A percentile compares a stretch with the other conserved stretches of the same genome.
Conservation (phyloP, 2,113 vertebrate genomes). For the Sarotherodon lohbergeri region DNA sequence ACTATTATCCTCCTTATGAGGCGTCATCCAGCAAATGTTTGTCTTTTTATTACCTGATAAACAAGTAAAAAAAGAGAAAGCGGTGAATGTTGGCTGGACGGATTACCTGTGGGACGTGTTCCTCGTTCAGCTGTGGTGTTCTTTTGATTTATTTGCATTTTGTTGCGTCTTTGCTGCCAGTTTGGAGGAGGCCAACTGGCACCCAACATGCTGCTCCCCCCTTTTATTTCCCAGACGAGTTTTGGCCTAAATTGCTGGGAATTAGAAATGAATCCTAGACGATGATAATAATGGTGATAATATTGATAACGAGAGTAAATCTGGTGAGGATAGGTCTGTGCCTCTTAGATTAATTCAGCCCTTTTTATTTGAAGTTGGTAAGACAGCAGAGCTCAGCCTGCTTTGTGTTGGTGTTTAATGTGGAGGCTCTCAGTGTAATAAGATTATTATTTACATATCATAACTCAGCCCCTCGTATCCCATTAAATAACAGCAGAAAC, state of each 20-base stretch:
- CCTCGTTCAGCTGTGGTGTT: neutral
- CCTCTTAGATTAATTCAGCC: neutral
- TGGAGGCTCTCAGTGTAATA: neutral
- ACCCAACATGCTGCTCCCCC: neutral
- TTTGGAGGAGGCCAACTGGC: neutral
- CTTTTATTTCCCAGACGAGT: neutral
- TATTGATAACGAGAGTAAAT: neutral
- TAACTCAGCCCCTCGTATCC: neutral
- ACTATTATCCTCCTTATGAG: neutral
- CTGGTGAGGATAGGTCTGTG: neutral
- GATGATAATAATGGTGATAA: neutral
- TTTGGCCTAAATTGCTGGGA: neutral
- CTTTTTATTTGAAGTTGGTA: neutral
- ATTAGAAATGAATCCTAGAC: neutral
- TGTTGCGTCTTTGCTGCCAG: neutral
- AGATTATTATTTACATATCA: neutral
- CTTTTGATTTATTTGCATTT: neutral
- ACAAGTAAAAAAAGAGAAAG: neutral
- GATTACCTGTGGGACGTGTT: neutral
- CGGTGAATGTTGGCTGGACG: neutral
- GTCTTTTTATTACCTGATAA: neutral
- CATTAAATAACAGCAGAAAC: neutral
- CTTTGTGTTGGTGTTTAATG: neutral
- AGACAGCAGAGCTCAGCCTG: neutral
- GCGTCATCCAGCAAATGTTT: neutral